phyloP scores from a whole-genome alignment of 2,888 invertebrate species.

The Brassicogethes aeneus region DNA sequence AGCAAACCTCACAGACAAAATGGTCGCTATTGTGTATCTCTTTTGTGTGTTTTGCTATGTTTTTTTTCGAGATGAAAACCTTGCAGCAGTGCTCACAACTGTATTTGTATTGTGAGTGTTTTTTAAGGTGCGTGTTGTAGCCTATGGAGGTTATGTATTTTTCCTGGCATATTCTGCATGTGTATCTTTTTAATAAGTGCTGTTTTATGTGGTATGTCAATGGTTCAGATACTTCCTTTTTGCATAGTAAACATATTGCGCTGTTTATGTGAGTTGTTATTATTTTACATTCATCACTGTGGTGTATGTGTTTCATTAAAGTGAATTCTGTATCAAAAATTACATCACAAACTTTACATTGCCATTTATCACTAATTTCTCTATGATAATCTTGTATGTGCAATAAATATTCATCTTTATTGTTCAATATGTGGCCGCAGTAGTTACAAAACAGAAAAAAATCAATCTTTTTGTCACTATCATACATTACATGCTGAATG shows the following conservation, averaged over 20 bases:
- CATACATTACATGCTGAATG: conserved; percentile 1
- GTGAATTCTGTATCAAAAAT: neutral
- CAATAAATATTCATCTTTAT: neutral
- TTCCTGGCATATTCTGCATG: neutral
- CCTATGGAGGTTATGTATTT: neutral
- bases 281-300: neutral
- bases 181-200: neutral
- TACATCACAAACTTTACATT: neutral
- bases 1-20: conserved; percentile 9
- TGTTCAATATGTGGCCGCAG: neutral
- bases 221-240: neutral
- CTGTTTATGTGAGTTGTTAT: neutral
- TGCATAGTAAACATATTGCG: neutral
- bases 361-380: neutral
- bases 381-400: neutral
- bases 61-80: neutral
- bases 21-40: neutral
- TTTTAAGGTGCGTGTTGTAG: neutral
- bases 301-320: neutral
- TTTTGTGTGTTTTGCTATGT: neutral
- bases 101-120: neutral
- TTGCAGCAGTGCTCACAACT: neutral
- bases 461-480: neutral
- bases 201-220: neutral
- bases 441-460: conserved; percentile 1